phyloP scores from a whole-genome alignment of 2,797 vertebrate species.

The Pipistrellus kuhlii region DNA sequence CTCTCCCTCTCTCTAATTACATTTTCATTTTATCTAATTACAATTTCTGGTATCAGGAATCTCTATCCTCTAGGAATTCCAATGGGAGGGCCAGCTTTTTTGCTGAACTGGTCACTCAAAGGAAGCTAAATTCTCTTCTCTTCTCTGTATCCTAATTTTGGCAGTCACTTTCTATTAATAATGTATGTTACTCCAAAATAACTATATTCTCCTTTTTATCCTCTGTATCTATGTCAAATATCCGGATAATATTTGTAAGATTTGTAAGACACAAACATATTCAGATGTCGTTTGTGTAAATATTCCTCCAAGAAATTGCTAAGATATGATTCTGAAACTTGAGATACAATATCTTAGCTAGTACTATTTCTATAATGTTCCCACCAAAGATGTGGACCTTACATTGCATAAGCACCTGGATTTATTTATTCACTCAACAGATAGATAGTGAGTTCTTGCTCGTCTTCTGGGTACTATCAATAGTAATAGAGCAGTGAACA shows the following conservation, averaged over 20 bases:
- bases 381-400: background rate
- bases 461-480: background rate
- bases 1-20: background rate
- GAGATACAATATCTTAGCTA: background rate
- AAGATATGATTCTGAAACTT: background rate
- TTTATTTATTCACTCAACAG: constrained; percentile 24
- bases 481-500: background rate
- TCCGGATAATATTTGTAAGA: background rate
- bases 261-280: background rate
- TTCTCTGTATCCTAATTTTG: background rate
- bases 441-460: background rate
- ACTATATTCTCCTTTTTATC: background rate
- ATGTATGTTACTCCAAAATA: constrained; percentile 1
- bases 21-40: constrained; percentile 3
- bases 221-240: background rate
- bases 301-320: constrained; percentile 13
- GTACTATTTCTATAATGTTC: background rate
- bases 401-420: background rate
- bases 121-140: background rate
- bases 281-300: background rate
- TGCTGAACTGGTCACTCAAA: background rate
- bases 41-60: background rate
- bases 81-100: background rate
- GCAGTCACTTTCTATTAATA: background rate
- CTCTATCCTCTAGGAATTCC: background rate